phyloP scores from a whole-genome alignment of 2,797 vertebrate species.

The Onychomys arenicola region DNA sequence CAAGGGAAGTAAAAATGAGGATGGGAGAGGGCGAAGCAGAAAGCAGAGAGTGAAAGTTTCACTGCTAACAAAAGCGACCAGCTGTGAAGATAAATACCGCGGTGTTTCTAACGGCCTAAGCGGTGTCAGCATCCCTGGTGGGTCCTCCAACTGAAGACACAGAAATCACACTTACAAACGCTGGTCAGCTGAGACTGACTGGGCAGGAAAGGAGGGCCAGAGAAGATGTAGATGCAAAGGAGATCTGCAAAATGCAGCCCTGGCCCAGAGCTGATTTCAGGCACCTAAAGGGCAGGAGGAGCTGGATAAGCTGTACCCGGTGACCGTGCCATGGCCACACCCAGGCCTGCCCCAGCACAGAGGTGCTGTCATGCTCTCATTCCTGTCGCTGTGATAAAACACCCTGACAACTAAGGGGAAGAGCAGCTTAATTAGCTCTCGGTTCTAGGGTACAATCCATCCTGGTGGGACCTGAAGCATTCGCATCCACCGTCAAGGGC shows the following conservation, averaged over 20 bases:
- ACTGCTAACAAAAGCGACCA: not conserved
- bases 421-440: not conserved
- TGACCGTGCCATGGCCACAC: rapidly evolving
- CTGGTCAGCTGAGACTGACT: not conserved
- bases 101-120: not conserved
- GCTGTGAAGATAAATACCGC: not conserved
- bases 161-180: not conserved
- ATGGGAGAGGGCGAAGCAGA: not conserved
- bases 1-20: not conserved
- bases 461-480: not conserved
- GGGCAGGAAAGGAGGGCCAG: not conserved
- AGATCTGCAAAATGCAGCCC: not conserved
- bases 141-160: not conserved
- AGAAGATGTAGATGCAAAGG: not conserved
- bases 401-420: not conserved
- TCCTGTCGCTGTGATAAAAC: not conserved
- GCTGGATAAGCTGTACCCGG: not conserved
- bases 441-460: not conserved
- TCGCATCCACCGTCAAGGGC: not conserved
- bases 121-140: not conserved
- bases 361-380: not conserved
- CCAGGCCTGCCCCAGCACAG: not conserved
- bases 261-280: not conserved
- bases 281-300: not conserved
- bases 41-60: not conserved